Evolutionary conservation across 1,140 invertebrate species (phyloP), one percentile per base, ranked within the genome.

Genomic region (Maconellicoccus hirsutus): DNA sequence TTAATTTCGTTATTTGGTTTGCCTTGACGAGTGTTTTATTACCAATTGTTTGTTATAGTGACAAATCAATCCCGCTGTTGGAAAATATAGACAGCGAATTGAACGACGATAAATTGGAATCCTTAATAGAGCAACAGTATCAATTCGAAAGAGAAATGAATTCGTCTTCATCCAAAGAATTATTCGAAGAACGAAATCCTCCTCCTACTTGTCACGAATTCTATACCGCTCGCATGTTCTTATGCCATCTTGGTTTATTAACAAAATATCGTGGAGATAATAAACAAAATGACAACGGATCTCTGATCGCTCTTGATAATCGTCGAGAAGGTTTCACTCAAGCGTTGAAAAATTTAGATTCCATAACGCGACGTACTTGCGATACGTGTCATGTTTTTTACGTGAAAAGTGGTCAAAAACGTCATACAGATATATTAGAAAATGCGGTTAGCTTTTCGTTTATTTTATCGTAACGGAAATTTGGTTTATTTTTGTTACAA

Each of bases 321-420:
- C 84, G 84, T 8, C 82, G 85, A 63, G 77, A 84, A 12, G 88
- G 86, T 19, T 92, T 96, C 77, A 85, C 84, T 25, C 78, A 82
- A 12, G 87, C 90, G 73, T 78, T 93, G 16, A 86, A 93, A 76
- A 82, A 83, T 27, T 79, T 96, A 52, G 93, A 95, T 80, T 84
- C 84, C 52, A 88, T 91, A 72, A 92, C 93, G 75, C 85, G 88
- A 27, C 83, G 94, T 74, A 94, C 91, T 6, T 88, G 88, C 76
- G 93, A 98, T 77, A 98, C 96, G 0, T 93, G 92, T 73, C 93
- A 97, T 79, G 84, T 98, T 73, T 97, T 98, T 81, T 98, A 98
- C 79, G 93, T 95, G 0, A 88, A 90, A 78, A 85, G 90, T 59
- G 90, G 91, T 0, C 94, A 98, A 80, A 86, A 84, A 72, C 80